Conservation (phyloP, 2,888 invertebrate species). For the Ptychoptera contaminata region DNA sequence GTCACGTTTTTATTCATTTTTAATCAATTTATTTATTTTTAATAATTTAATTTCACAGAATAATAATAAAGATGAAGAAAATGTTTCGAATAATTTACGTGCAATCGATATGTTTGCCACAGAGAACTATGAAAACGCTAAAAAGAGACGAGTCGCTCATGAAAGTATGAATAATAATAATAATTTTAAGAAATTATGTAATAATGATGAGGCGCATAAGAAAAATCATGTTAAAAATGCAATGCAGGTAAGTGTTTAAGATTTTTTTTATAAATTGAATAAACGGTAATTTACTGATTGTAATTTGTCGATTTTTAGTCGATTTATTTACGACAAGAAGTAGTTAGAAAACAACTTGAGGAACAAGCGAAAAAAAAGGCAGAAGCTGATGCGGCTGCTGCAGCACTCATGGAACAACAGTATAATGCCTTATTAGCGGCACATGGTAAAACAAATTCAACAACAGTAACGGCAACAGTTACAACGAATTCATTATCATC, state of each 20-base stretch:
- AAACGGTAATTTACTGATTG: too few relatives aligned
- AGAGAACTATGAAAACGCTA: constrained; percentile 15
- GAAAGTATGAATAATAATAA: constrained; percentile 37
- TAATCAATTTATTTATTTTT: too few relatives aligned
- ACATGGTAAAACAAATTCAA: constrained; percentile 5
- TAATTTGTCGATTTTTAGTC: constrained; percentile 19
- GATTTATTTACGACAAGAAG: constrained; percentile 22
- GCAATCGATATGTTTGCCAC: background rate
- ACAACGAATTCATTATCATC: background rate
- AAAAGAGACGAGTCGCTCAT: constrained; percentile 59
- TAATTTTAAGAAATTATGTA: background rate
- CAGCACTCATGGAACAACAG: constrained; percentile 17
- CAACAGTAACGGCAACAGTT: background rate
- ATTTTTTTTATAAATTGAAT: background rate
- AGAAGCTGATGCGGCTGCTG: constrained; percentile 12
- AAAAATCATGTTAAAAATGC: constrained; percentile 39
- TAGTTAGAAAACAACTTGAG: constrained; percentile 19
- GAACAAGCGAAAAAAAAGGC: constrained; percentile 15
- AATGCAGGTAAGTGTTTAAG: constrained; percentile 36
- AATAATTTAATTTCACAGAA: constrained; percentile 1
- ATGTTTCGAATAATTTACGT: background rate
- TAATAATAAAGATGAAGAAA: background rate
- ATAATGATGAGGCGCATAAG: constrained; percentile 24
- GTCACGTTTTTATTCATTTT: too few relatives aligned
- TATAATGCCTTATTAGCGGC: constrained; percentile 12